Conservation (phyloP, 92 coral and sea anemone species). For the Phenganax marumi region DNA sequence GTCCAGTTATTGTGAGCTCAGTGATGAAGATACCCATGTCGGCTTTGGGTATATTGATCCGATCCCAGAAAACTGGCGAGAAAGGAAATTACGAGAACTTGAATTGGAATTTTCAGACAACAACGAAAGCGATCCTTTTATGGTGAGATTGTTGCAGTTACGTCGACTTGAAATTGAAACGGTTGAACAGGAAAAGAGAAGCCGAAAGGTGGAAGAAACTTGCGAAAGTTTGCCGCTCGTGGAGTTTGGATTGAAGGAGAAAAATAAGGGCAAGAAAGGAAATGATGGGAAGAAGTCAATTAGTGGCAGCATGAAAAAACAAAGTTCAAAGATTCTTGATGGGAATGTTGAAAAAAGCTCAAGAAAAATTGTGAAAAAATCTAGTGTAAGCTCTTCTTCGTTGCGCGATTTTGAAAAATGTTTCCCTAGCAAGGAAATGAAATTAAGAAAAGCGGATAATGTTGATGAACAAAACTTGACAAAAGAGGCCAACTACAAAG, state of each 20-base stretch:
- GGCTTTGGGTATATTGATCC: slow-evolving; percentile 39
- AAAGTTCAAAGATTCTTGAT: background rate
- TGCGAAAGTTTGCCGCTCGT: background rate
- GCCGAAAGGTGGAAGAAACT: background rate
- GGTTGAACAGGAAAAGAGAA: slow-evolving; percentile 13
- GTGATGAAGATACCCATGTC: slow-evolving; percentile 2
- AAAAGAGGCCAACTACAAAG: background rate
- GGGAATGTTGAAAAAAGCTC: background rate
- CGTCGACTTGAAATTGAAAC: slow-evolving; percentile 30
- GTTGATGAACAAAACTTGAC: background rate
- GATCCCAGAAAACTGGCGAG: slow-evolving; percentile 20
- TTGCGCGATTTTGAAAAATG: background rate
- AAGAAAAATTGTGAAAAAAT: slow-evolving; percentile 4
- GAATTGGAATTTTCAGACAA: slow-evolving; percentile 8
- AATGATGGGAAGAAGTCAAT: background rate
- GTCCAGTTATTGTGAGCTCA: slow-evolving; percentile 4
- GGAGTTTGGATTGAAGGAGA: background rate
- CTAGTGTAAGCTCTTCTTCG: background rate
- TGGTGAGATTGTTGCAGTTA: background rate
- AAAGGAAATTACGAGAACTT: slow-evolving; percentile 15
- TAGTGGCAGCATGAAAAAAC: background rate
- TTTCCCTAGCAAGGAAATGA: background rate
- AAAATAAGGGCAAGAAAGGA: background rate
- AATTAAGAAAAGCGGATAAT: background rate
- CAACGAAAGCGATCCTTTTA: slow-evolving; percentile 11